phyloP scores from a whole-genome alignment of 2,888 invertebrate genomes.

The Creontiades dilutus region DNA sequence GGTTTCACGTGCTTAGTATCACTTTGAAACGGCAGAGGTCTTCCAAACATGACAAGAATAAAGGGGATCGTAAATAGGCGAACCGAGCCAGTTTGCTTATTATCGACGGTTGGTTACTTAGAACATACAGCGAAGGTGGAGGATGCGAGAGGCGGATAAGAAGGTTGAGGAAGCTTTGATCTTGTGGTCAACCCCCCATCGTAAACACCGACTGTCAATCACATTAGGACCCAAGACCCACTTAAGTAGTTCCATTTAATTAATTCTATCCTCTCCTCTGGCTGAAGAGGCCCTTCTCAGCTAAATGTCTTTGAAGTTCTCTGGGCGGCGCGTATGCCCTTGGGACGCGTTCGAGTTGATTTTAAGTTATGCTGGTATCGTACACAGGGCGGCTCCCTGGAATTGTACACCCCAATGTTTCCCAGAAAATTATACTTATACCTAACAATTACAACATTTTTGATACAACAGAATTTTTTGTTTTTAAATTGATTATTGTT shows the following conservation, averaged over 20 bases:
- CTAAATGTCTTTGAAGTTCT: constrained; percentile 33
- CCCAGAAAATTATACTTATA: no score
- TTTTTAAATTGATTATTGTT: no score
- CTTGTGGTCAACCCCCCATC: constrained; percentile 59
- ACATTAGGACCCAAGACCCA: constrained; percentile 63
- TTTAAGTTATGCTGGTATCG: neutral
- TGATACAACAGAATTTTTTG: no score
- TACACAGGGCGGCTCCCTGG: no score
- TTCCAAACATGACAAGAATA: neutral
- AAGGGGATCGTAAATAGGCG: constrained; percentile 12
- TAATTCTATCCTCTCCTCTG: constrained; percentile 56
- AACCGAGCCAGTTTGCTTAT: constrained; percentile 26
- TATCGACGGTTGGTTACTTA: constrained; percentile 60
- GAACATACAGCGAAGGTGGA: neutral
- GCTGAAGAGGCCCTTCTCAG: neutral
- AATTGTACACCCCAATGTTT: no score
- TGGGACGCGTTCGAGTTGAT: neutral
- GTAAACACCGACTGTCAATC: constrained; percentile 68
- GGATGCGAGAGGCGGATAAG: constrained; percentile 33
- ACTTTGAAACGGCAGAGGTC: constrained; percentile 22
- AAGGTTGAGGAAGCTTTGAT: constrained; percentile 58
- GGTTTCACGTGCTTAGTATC: constrained; percentile 10
- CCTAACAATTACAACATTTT: no score
- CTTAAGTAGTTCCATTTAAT: constrained; percentile 70
- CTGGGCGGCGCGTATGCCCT: neutral